Evolutionary conservation across 2,888 invertebrate species (phyloP).

Genomic region (Machimus atricapillus): DNA sequence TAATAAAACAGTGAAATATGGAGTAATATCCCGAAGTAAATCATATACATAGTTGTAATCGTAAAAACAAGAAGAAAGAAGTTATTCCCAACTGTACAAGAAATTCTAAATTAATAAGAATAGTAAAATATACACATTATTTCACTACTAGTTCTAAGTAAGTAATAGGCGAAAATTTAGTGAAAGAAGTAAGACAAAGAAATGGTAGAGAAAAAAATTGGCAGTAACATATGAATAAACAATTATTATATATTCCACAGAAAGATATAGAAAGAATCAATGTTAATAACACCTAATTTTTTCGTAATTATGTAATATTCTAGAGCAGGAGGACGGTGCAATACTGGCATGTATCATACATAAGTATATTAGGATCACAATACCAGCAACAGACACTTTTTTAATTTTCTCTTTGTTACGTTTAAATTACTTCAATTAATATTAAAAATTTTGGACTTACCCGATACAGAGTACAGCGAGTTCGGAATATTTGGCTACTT

Average conservation of each 20-base stretch:
- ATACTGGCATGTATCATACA: not conserved
- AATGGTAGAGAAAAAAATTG: not conserved
- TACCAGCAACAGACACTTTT: not conserved
- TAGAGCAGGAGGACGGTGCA: not conserved
- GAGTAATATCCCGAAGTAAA: not conserved
- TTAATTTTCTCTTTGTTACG: not conserved
- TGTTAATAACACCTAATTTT: conserved; percentile 9
- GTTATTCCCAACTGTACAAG: conserved; percentile 44
- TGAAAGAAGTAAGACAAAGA: not conserved
- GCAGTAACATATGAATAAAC: not conserved
- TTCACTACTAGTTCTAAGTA: conserved; percentile 34
- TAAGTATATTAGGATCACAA: not conserved
- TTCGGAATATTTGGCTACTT: conserved; percentile 2
- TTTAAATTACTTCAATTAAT: not conserved
- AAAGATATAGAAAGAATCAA: not conserved
- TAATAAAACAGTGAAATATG: not conserved
- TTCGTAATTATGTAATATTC: conserved; percentile 2
- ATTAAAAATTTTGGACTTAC: not conserved
- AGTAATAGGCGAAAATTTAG: not conserved
- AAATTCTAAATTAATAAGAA: conserved; percentile 45
- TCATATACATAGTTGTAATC: not conserved
- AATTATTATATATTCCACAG: not conserved
- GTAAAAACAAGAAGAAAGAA: conserved; percentile 3
- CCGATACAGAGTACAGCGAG: not conserved
- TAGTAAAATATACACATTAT: conserved; percentile 34